phyloP scores from a whole-genome alignment of 37 sponge, comb jelly and placozoan genomes.

The Aphrocallistes beatrix region DNA sequence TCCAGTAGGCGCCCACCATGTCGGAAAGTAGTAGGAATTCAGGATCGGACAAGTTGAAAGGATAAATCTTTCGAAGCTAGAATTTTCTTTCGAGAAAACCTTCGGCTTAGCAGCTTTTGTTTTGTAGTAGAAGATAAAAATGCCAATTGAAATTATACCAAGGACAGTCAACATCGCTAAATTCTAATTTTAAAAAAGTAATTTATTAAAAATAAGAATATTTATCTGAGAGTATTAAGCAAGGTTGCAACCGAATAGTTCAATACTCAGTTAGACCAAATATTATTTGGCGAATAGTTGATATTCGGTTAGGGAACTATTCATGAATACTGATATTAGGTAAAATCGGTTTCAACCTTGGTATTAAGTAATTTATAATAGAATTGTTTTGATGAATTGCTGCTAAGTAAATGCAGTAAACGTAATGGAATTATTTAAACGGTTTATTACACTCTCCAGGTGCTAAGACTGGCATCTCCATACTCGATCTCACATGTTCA shows the following conservation, averaged over 20 bases:
- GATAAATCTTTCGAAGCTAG: neutral
- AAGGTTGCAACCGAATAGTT: too few relatives aligned
- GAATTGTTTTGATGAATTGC: too few relatives aligned
- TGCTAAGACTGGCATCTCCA: constrained; percentile 13
- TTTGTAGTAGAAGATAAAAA: neutral
- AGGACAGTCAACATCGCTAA: neutral
- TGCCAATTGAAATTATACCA: neutral
- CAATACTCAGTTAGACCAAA: too few relatives aligned
- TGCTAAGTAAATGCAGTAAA: too few relatives aligned
- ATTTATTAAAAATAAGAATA: too few relatives aligned
- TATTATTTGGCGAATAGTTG: too few relatives aligned
- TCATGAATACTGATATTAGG: too few relatives aligned
- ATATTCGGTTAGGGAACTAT: too few relatives aligned
- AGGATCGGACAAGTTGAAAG: neutral
- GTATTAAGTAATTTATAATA: too few relatives aligned
- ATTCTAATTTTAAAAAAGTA: too few relatives aligned
- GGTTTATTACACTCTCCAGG: constrained; percentile 1
- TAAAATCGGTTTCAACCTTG: too few relatives aligned
- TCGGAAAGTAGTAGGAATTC: neutral
- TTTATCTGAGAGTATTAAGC: too few relatives aligned
- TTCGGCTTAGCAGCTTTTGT: neutral
- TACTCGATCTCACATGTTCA: neutral
- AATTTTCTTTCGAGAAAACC: neutral
- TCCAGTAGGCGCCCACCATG: neutral
- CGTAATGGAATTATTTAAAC: constrained; percentile 2